Evolutionary conservation across 2,113 vertebrate genomes (phyloP), one percentile per base, ranked within the genome.

Genomic region (Halichoeres trimaculatus): DNA sequence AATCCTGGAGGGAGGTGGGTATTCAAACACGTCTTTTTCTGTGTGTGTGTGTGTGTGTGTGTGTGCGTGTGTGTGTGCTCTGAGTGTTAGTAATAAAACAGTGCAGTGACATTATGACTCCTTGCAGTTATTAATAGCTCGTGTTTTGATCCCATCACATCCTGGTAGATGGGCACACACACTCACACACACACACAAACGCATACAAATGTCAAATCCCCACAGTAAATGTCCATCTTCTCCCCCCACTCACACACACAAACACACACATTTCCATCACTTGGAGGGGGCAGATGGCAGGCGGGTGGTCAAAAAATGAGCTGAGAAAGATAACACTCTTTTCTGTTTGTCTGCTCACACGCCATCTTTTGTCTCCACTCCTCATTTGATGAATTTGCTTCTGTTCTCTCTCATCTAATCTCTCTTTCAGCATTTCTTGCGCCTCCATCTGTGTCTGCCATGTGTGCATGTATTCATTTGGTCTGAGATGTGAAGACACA

Each of bases 61-160:
- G 19, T 67, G 53, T 45, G 45, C 54, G 43, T 75, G 38, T 58
- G 53, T 43, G 54, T 61, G 7, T 30, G 19, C 47, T 13, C 56
- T 20, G 55, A 34, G 61, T 48, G 79, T 87, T 66, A 62, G 74
- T 89, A 85, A 82, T 84, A 80, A 85, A 85, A 74, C 61, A 59
- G 67, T 26, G 78, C 80, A 63, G 64, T 41, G 73, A 68, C 80
- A 76, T 84, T 78, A 74, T 77, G 78, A 79, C 81, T 72, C 66
- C 78, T 65, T 57, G 30, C 63, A 78, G 66, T 80, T 88, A 91
- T 89, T 88, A 91, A 86, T 92, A 85, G 75, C 83, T 66, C 36
- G 22, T 62, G 58, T 78, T 63, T 87, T 89, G 79, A 83, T 83
- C 74, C 76, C 64, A 62, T 76, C 80, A 69, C 11, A 41, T 51